Base-by-base conservation (phyloP, 2,797 vertebrate species). In the Siniperca obscura region DNA sequence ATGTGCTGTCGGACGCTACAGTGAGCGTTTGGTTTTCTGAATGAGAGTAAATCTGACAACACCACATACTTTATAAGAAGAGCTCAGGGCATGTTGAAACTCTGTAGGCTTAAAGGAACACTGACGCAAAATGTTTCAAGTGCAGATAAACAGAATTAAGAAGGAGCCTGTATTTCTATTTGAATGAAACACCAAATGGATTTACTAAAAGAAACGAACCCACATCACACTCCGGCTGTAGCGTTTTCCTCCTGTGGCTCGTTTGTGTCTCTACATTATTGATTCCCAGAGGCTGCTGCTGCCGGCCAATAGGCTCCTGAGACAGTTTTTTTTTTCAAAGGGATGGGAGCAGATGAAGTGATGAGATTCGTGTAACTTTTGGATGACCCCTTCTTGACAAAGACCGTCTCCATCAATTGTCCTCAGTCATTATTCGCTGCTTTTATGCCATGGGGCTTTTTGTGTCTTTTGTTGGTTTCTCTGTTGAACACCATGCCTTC, bases 311-410 rank as follows among this genome's bases (percentile, higher is more conserved):
- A 73, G 87, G 92, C 86, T 91, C 84, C 86, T 83, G 82, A 86
- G 84, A 91, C 83, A 25, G 60, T 69, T 71, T 80, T 78, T 80
- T 80, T 69, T 66, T 55, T 70, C 91, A 95, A 95, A 94, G 80
- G 86, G 91, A 88, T 78, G 87, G 86, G 89, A 91, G 82, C 90
- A 93, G 92, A 94, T 94, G 94, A 95, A 95, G 94, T 91, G 95
- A 96, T 97, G 96, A 97, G 97, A 97, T 96, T 96, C 94, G 95
- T 96, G 96, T 99, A 99, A 99, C 97, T 99, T 99, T 97, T 97
- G 95, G 95, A 96, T 99, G 98, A 99, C 98, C 98, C 96, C 92
- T 95, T 88, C 85, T 84, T 96, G 95, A 99, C 98, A 99, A 99
- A 99, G 98, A 96, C 97, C 88, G 87, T 96, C 88, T 92, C 92